Conservation (phyloP, 2,113 vertebrate species). For the Psilopogon haemacephalus region DNA sequence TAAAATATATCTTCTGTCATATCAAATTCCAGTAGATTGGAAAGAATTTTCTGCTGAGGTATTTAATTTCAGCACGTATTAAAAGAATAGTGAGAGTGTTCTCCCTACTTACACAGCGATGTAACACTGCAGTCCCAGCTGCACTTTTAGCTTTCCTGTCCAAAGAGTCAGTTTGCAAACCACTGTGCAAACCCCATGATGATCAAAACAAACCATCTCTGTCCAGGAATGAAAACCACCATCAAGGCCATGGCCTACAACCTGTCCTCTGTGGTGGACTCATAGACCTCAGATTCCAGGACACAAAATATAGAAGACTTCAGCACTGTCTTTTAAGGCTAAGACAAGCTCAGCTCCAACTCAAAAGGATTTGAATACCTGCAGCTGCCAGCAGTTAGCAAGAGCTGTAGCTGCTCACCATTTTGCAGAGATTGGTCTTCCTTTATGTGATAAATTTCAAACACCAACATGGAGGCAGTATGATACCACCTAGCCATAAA, state of each 20-base stretch:
- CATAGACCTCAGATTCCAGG: neutral
- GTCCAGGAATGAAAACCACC: neutral
- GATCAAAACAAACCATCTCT: neutral
- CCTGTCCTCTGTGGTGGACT: neutral
- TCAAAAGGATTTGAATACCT: neutral
- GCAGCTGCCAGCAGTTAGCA: neutral
- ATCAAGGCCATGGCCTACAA: neutral
- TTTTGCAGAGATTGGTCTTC: neutral
- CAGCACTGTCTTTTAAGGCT: constrained; percentile 24
- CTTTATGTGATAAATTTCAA: neutral
- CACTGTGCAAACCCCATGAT: neutral
- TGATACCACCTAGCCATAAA: neutral
- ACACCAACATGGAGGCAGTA: neutral
- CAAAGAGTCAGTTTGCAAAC: neutral
- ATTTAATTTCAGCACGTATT: neutral
- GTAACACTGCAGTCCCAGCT: neutral
- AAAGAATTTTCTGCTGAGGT: constrained; percentile 19
- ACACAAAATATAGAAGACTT: neutral
- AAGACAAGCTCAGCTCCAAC: neutral
- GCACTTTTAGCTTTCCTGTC: neutral
- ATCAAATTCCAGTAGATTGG: constrained; percentile 24
- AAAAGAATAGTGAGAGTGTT: neutral
- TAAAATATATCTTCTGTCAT: constrained; percentile 60
- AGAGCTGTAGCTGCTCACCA: neutral
- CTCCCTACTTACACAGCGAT: neutral